A percentile compares a stretch with the other conserved stretches of the same genome.
Conservation (phyloP, 2,113 vertebrate genomes). For the Piaya cayana region DNA sequence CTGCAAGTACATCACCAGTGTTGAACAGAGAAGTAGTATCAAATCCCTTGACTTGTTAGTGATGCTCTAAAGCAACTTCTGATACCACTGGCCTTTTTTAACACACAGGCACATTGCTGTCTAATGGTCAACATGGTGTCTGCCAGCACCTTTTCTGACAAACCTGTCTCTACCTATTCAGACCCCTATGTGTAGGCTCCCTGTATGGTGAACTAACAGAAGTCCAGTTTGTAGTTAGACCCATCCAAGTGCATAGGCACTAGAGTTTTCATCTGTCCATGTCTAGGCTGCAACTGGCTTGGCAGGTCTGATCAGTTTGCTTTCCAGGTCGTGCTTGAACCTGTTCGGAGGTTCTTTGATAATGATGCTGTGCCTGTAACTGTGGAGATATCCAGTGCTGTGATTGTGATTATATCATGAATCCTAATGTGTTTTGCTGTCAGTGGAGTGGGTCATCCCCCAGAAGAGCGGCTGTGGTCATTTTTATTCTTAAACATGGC, state of each 20-base stretch:
- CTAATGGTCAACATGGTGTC: background rate
- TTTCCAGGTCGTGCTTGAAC: background rate
- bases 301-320: background rate
- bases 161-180: background rate
- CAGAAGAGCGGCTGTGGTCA: background rate
- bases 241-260: background rate
- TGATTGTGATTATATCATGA: background rate
- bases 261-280: background rate
- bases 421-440: background rate
- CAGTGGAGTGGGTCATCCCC: background rate
- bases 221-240: background rate
- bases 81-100: background rate
- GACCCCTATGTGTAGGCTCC: accelerated
- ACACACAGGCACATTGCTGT: background rate
- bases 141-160: background rate
- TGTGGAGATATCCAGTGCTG: background rate
- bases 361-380: background rate
- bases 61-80: background rate
- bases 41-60: background rate
- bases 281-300: background rate
- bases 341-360: background rate
- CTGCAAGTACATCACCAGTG: background rate
- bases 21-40: background rate
- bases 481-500: background rate
- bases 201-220: background rate